Evolutionary conservation across 2,113 vertebrate genomes (phyloP), one percentile per base, ranked within the genome.

Genomic region (Notarius lentiginosus): DNA sequence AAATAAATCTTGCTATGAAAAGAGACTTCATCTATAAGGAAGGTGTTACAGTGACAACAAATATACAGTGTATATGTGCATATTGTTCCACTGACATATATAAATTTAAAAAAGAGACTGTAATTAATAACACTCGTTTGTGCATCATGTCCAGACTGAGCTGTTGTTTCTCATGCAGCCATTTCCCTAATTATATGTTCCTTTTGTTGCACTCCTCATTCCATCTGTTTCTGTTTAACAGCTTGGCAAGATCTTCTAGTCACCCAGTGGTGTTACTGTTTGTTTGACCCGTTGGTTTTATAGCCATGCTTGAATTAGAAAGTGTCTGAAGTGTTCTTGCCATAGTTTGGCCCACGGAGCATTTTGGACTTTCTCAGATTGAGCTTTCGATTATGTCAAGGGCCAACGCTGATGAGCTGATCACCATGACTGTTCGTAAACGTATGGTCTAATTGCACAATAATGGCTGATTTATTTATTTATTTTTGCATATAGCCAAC

Each of bases 221-320:
- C 72, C 89, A 91, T 85, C 89, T 87, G 87, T 82, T 76, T 89
- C 72, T 75, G 68, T 73, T 88, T 89, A 87, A 86, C 75, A 72
- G 49, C 83, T 86, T 89, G 89, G 84, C 84, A 85, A 24, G 72
- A 85, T n/a, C 70, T 34, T 77, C 61, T 58, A 84, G 84, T 88
- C 65, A 10, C 86, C 86, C 89, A 81, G 80, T 86, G 87, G 80
- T 86, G 66, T 88, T 88, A 49, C 18, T 86, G 89, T 90, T 89
- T 87, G 89, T 89, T 88, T 88, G 87, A 87, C 82, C 84, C 84
- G 79, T 34, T 41, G 34, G 34, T 86, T 90, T 89, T 88, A 90
- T 84, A 84, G 77, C 86, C 77, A 79, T 60, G 89, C 89, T 84
- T 66, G 80, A 86, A 90, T 90, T 88, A 90, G 84, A 34, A 84